Evolutionary conservation across 1,140 invertebrate species (phyloP).

Genomic region (Rhynchophorus ferrugineus): DNA sequence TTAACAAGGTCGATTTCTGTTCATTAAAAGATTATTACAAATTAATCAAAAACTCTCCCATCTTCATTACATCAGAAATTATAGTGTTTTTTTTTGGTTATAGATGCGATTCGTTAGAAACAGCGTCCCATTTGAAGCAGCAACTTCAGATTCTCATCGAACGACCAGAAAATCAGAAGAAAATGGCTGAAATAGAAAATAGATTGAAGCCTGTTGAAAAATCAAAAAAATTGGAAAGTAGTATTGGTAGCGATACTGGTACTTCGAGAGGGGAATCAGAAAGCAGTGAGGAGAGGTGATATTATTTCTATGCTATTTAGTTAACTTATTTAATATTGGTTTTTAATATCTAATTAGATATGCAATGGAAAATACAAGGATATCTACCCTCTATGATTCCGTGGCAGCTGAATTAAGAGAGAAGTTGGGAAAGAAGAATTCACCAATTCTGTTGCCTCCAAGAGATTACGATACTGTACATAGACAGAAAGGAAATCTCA

Average conservation of each 20-base stretch:
- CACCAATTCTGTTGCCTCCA: conserved; percentile 80
- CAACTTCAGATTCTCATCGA: conserved; percentile 78
- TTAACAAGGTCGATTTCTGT: no score
- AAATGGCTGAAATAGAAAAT: conserved; percentile 71
- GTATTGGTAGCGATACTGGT: conserved; percentile 63
- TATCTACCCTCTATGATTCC: conserved; percentile 77
- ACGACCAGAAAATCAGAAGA: conserved; percentile 78
- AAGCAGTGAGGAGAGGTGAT: conserved; percentile 59
- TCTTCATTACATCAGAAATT: no score
- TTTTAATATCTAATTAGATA: background rate
- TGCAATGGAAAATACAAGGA: conserved; percentile 40
- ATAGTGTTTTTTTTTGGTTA: conserved; percentile 6
- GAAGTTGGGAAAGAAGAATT: conserved; percentile 68
- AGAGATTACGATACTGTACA: conserved; percentile 89
- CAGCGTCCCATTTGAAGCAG: conserved; percentile 73
- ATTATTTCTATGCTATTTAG: background rate
- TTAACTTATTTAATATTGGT: background rate
- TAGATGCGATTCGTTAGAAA: conserved; percentile 83
- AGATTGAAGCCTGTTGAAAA: conserved; percentile 42
- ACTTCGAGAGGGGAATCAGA: conserved; percentile 67
- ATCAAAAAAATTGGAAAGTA: conserved; percentile 57
- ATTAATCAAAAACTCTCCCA: no score
- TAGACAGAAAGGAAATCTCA: conserved; percentile 74
- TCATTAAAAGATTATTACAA: no score
- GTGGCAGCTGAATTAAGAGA: conserved; percentile 84